Conservation (phyloP, 2,113 vertebrate genomes). For the Coptodon rendalli region DNA sequence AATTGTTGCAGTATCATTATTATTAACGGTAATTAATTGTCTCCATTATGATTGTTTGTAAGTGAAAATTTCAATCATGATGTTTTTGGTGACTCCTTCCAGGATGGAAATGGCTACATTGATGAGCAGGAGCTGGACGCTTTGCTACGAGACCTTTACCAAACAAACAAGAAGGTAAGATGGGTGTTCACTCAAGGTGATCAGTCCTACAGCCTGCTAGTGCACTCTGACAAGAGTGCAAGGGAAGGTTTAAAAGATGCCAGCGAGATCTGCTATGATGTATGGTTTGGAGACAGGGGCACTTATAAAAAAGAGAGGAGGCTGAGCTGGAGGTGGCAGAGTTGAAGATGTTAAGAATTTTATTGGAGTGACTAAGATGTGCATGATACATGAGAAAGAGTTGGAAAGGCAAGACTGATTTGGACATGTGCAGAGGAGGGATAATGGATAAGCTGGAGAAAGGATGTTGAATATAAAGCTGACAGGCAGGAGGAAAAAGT, state of each 20-base stretch:
- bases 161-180: slow-evolving; percentile 91
- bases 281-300: not conserved
- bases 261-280: not conserved
- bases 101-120: slow-evolving; percentile 96
- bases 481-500: not conserved
- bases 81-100: not conserved
- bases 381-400: not conserved
- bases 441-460: not conserved
- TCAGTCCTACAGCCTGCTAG: not conserved
- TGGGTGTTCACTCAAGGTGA: not conserved
- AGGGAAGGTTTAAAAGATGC: not conserved
- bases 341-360: not conserved
- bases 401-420: not conserved
- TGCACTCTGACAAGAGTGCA: not conserved
- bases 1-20: not conserved
- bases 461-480: not conserved
- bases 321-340: not conserved
- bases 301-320: not conserved
- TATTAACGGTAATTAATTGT: not conserved
- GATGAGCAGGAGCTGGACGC: slow-evolving; percentile 93
- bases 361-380: not conserved
- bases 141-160: slow-evolving; percentile 90
- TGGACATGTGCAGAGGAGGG: not conserved
- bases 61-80: not conserved
- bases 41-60: not conserved